A percentile compares a stretch with the other conserved stretches of the same genome.
These are phyloP conservation scores for Halcyon chelicuti DNA, from an alignment of 2,797 vertebrate genomes.

Conservation along the genomic window DNA sequence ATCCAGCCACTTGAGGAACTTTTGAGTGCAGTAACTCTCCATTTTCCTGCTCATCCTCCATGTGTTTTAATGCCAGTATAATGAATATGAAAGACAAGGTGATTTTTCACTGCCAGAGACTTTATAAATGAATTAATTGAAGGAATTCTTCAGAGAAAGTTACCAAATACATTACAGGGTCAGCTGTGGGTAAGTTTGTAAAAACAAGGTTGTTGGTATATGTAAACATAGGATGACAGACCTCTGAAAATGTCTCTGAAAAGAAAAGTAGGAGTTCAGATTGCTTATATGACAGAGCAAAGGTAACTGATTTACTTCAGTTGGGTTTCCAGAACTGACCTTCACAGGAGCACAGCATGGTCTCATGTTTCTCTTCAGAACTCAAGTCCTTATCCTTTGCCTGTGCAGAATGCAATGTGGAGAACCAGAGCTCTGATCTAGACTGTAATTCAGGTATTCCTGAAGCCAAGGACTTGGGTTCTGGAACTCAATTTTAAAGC, in stretches of 20 bases:
- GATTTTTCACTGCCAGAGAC: neutral
- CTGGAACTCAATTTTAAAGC: neutral
- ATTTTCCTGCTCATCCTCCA: neutral
- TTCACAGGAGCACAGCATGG: neutral
- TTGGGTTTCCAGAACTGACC: neutral
- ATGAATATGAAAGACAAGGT: neutral
- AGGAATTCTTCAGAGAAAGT: neutral
- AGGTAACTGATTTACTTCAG: neutral
- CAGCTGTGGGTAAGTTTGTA: neutral
- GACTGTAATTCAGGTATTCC: neutral
- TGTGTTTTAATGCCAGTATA: neutral
- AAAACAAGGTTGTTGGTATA: neutral
- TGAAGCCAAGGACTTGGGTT: neutral
- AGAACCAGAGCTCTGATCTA: neutral
- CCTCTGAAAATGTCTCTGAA: neutral
- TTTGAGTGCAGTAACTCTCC: neutral
- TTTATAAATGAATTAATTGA: neutral
- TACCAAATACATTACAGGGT: neutral
- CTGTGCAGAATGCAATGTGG: neutral
- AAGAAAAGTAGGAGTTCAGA: neutral
- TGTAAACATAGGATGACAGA: neutral
- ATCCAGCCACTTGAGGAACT: neutral
- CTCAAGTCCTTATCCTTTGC: neutral
- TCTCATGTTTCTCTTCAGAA: neutral
- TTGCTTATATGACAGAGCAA: too few relatives aligned